Evolutionary conservation across 2,113 vertebrate species (phyloP).

Genomic region (Regulus satrapa): DNA sequence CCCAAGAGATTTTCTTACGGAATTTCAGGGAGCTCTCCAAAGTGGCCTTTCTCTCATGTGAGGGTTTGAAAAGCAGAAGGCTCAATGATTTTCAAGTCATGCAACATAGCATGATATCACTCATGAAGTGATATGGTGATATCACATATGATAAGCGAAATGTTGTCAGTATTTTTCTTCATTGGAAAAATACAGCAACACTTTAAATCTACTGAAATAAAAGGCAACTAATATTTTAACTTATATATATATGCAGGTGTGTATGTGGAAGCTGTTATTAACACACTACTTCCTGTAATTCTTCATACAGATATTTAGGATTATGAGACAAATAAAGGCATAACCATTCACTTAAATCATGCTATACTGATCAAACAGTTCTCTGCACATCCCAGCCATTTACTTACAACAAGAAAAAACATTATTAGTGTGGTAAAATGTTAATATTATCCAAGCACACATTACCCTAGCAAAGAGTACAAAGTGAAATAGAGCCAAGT

Average conservation of each 20-base stretch:
- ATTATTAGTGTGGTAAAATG: constrained; percentile 58
- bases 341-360: constrained; percentile 41
- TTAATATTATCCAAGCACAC: constrained; percentile 35
- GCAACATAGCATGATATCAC: background rate
- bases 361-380: constrained; percentile 35
- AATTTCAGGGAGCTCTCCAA: background rate
- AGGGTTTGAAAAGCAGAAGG: background rate
- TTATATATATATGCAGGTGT: background rate
- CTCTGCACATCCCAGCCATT: constrained; percentile 39
- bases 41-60: background rate
- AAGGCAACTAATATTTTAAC: constrained; percentile 9
- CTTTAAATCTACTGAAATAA: constrained; percentile 7
- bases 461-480: constrained; percentile 19
- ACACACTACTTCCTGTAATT: constrained; percentile 26
- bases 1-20: background rate
- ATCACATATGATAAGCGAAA: background rate
- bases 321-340: constrained; percentile 52
- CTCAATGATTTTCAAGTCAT: background rate
- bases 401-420: constrained; percentile 62
- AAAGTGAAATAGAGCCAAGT: constrained; percentile 4
- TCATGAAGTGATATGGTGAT: background rate
- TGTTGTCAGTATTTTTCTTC: constrained; percentile 1
- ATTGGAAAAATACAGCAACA: constrained; percentile 9
- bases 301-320: constrained; percentile 57
- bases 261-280: constrained; percentile 24